A percentile compares a stretch with the other conserved stretches of the same genome.
Evolutionary conservation across 2,888 invertebrate species (phyloP).

Genomic region (Pandemis corylana): DNA sequence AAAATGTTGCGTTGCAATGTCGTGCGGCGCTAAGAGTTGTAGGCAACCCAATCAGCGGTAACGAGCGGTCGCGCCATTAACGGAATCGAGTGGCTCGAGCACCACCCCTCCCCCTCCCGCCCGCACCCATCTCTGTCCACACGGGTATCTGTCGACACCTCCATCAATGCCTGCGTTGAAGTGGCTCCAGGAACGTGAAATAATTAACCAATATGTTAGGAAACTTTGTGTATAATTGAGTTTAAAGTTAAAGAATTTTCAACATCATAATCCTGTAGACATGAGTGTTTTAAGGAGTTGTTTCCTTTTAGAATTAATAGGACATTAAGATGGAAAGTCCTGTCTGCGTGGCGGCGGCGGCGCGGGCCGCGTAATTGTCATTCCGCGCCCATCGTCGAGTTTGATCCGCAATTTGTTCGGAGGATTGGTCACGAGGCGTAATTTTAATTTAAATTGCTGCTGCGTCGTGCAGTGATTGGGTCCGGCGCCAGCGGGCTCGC

Average conservation of each 20-base stretch:
- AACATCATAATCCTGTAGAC: too few species aligned
- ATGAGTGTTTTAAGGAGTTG: too few species aligned
- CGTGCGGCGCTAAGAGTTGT: conserved; percentile 40
- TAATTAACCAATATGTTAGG: neutral
- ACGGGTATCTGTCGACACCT: neutral
- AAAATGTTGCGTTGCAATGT: conserved; percentile 1
- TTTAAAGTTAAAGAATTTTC: too few species aligned
- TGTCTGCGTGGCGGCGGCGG: neutral
- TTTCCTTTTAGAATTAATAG: too few species aligned
- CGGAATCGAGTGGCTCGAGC: conserved; percentile 33
- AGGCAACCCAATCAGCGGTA: conserved; percentile 48
- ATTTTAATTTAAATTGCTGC: conserved; percentile 62
- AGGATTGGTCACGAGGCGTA: conserved; percentile 55
- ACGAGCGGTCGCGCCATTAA: conserved; percentile 51
- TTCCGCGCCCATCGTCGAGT: conserved; percentile 37
- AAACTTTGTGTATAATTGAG: too few species aligned
- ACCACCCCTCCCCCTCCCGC: conserved; percentile 3
- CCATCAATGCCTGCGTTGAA: neutral
- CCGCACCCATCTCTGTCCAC: conserved; percentile 24
- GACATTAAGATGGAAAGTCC: too few species aligned
- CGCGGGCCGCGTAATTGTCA: conserved; percentile 12
- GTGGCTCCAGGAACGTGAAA: neutral
- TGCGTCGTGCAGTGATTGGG: conserved; percentile 49
- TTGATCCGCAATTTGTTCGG: conserved; percentile 68
- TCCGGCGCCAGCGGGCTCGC: conserved; percentile 37